Evolutionary conservation across 2,113 vertebrate species (phyloP).

Genomic region (Salminus brasiliensis): DNA sequence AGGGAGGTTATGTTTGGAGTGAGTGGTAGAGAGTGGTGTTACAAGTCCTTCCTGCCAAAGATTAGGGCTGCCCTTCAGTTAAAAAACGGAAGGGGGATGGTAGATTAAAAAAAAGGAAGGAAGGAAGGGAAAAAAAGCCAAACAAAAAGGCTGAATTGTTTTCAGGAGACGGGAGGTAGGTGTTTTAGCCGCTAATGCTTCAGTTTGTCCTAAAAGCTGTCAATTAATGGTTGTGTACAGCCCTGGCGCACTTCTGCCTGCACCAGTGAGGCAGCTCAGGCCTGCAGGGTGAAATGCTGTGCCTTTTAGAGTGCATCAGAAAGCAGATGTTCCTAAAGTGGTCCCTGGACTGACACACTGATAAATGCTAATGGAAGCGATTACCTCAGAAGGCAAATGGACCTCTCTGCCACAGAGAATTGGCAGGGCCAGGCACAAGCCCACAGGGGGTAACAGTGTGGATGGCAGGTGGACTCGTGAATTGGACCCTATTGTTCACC

Average conservation of each 20-base stretch:
- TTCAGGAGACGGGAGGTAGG: slow-evolving; percentile 52
- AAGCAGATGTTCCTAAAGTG: slow-evolving; percentile 76
- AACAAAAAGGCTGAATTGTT: slow-evolving; percentile 42
- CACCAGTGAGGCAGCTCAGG: slow-evolving; percentile 37
- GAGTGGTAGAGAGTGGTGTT: slow-evolving; percentile 31
- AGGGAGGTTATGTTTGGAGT: slow-evolving; percentile 34
- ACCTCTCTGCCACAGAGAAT: slow-evolving; percentile 60
- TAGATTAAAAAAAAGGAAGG: slow-evolving; percentile 6
- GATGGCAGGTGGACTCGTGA: slow-evolving; percentile 49
- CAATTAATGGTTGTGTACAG: slow-evolving; percentile 66
- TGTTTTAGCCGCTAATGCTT: slow-evolving; percentile 63
- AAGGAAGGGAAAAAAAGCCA: slow-evolving; percentile 11
- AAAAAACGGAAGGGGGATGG: slow-evolving; percentile 9
- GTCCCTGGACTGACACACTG: slow-evolving; percentile 68
- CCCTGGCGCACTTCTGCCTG: slow-evolving; percentile 45
- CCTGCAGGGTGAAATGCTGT: slow-evolving; percentile 61
- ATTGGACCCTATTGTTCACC: slow-evolving; percentile 52
- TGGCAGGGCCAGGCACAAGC: slow-evolving; percentile 55
- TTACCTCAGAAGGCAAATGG: slow-evolving; percentile 76
- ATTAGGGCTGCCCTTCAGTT: slow-evolving; percentile 32
- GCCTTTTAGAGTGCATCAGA: slow-evolving; percentile 69
- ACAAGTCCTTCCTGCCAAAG: slow-evolving; percentile 16
- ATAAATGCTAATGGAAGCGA: slow-evolving; percentile 78
- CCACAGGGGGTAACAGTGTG: slow-evolving; percentile 38
- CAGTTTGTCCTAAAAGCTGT: slow-evolving; percentile 63